phyloP scores from a whole-genome alignment of 2,888 invertebrate species.

The Eretmocerus hayati region DNA sequence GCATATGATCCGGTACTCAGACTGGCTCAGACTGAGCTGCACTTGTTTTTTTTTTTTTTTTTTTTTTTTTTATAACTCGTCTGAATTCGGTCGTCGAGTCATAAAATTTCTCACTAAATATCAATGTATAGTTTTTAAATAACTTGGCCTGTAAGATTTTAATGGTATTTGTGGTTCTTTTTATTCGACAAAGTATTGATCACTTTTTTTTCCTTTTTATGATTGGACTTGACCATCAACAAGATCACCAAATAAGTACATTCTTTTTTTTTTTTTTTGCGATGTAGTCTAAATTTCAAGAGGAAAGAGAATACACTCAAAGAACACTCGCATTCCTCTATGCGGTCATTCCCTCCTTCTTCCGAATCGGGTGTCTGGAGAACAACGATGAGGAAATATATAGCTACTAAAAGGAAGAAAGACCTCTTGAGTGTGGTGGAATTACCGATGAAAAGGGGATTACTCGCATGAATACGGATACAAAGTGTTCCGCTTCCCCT shows the following conservation, averaged over 20 bases:
- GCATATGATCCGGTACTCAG: too few relatives aligned
- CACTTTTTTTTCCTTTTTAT: constrained; percentile 7
- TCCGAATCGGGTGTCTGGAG: constrained; percentile 9
- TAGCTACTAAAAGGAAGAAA: too few relatives aligned
- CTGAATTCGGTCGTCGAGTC: constrained; percentile 22
- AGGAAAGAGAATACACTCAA: too few relatives aligned
- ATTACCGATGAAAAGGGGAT: constrained; percentile 25
- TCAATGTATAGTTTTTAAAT: constrained; percentile 16
- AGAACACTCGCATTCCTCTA: too few relatives aligned
- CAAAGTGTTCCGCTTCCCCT: constrained; percentile 21
- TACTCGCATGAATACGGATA: constrained; percentile 26
- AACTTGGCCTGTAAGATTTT: too few relatives aligned
- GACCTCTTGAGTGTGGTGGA: constrained; percentile 22
- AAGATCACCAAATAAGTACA: too few relatives aligned
- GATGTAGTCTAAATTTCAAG: background rate
- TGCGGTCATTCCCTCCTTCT: background rate
- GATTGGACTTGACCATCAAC: too few relatives aligned
- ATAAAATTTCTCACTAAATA: constrained; percentile 26
- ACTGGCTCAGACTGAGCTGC: too few relatives aligned
- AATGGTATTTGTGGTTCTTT: too few relatives aligned
- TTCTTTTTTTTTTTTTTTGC: background rate
- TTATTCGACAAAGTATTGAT: too few relatives aligned
- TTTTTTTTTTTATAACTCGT: constrained; percentile 18
- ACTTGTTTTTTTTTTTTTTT: too few relatives aligned
- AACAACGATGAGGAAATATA: constrained; percentile 19